Evolutionary conservation across 1,140 invertebrate species (phyloP).

Genomic region (Pseudomyrmex cubaensis): DNA sequence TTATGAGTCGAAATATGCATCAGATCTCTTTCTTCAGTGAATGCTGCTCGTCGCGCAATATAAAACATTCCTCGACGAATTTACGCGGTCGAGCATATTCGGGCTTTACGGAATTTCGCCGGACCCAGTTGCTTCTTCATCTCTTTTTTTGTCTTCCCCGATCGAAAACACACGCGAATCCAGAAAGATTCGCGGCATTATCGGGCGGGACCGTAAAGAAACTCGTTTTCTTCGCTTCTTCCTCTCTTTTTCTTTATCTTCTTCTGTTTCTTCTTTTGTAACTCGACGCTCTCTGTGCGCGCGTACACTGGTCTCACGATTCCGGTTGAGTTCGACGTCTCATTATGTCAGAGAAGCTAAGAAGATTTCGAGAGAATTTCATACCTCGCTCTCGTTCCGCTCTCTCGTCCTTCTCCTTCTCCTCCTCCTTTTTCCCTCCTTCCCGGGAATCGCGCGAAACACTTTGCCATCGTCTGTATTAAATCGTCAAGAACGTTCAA

Average conservation of each 20-base stretch:
- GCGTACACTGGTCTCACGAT: constrained; percentile 36
- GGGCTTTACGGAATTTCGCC: constrained; percentile 65
- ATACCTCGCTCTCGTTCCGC: constrained; percentile 25
- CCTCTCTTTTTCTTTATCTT: constrained; percentile 60
- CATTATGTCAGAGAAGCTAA: constrained; percentile 68
- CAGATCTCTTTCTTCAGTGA: background rate
- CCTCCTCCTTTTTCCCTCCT: background rate
- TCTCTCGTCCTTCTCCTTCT: background rate
- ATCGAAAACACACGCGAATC: constrained; percentile 54
- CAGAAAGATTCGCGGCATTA: constrained; percentile 50
- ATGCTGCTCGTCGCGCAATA: background rate
- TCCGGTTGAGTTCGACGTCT: constrained; percentile 65
- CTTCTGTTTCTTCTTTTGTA: constrained; percentile 51
- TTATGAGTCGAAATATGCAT: background rate
- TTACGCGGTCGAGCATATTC: constrained; percentile 15
- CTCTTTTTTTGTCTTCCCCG: constrained; percentile 44
- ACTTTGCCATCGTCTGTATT: constrained; percentile 51
- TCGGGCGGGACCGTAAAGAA: constrained; percentile 37
- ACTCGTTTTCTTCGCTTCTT: constrained; percentile 49
- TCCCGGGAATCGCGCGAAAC: constrained; percentile 35
- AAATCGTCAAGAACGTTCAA: constrained; percentile 53
- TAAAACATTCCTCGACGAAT: background rate
- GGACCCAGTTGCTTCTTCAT: constrained; percentile 47
- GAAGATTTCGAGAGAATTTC: constrained; percentile 66
- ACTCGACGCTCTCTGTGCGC: constrained; percentile 40